These are phyloP conservation scores for Odontesthes bonariensis DNA, from an alignment of 2,113 vertebrate genomes.

Conservation along the genomic window DNA sequence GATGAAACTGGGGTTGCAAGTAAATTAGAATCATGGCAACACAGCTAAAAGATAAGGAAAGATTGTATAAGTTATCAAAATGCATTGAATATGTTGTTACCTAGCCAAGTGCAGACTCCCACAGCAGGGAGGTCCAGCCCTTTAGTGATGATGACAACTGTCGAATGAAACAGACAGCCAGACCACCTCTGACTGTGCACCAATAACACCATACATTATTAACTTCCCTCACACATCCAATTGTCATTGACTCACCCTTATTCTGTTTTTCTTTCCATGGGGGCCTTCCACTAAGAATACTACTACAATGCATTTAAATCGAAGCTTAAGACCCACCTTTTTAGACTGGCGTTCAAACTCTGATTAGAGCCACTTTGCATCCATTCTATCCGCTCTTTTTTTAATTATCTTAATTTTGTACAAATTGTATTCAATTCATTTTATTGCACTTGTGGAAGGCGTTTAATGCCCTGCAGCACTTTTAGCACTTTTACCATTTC, in stretches of 20 bases:
- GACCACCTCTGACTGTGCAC: constrained; percentile 25
- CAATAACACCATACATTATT: constrained; percentile 36
- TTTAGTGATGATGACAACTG: constrained; percentile 27
- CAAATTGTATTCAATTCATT: no score
- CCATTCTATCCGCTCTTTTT: no score
- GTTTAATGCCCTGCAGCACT: no score
- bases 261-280: not conserved
- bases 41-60: not conserved
- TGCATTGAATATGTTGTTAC: not conserved
- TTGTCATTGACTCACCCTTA: constrained; percentile 26
- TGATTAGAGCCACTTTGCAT: no score
- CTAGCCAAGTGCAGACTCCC: not conserved
- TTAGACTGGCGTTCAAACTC: no score
- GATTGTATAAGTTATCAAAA: not conserved
- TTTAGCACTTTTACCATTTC: no score
- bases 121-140: not conserved
- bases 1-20: no score
- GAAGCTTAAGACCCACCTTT: no score
- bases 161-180: constrained; percentile 15
- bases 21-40: no score
- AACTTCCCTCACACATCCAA: constrained; percentile 20
- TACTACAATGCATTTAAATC: not conserved
- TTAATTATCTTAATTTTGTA: no score
- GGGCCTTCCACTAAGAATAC: not conserved
- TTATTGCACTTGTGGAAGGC: no score